Evolutionary conservation across 2,888 invertebrate genomes (phyloP), one percentile per base, ranked within the genome.

Genomic region (Pelosia muscerda): DNA sequence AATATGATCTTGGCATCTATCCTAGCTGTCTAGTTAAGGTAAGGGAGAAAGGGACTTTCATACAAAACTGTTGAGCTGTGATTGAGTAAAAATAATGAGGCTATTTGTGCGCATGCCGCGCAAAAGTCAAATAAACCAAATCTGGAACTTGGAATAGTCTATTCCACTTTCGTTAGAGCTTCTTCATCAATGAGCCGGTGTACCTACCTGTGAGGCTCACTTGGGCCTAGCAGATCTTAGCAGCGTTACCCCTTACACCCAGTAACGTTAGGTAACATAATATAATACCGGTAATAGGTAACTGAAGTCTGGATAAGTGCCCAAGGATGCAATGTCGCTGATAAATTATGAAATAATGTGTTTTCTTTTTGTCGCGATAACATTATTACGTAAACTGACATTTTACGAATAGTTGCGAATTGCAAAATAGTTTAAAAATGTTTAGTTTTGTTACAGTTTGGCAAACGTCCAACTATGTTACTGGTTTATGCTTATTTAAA

Each of bases 401-500:
- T 11, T 4, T 62, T 56, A 53, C 49, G 57, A 62, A 66, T 56
- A 13, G 31, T 25, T 53, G n/a, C 42, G 62, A 49, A 67, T 58
- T 65, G 56, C 61, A 61, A 60, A 61, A 66, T 56, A 61, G 60
- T 72, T 69, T 70, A 75, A 64, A 73, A 66, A 70, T 64, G 69
- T 65, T 74, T 65, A 73, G 64, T 76, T 78, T 74, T 74, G 71
- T 68, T 68, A 31, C 72, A 66, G 75, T 64, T 79, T 88, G 88
- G 89, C 87, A 77, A 28, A 65, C 57, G 64, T 68, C 85, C 87
- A 87, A 73, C 55, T 49, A 49, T 49, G 49, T n/a, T 66, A 55
- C 69, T 75, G 81, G 71, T 76, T 69, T 64, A 54, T 53, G 61
- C 68, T 72, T 74, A 80, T 49, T 6, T 49, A 67, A 72, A 72